These are phyloP conservation scores for Lithobates sylvaticus DNA, from an alignment of 2,797 vertebrate species.

Conservation along the genomic window DNA sequence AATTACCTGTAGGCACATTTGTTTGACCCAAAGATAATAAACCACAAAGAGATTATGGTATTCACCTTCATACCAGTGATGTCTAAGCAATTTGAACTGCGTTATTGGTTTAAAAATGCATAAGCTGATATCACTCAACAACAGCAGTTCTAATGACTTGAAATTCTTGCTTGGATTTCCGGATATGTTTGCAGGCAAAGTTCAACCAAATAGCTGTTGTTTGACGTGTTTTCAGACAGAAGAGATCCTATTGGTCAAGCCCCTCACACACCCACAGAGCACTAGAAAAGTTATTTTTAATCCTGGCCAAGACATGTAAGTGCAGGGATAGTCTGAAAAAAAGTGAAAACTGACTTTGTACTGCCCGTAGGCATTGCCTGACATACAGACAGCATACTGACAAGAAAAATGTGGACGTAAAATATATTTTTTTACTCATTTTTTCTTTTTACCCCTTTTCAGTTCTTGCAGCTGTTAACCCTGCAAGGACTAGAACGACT, in stretches of 20 bases:
- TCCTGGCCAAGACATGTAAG: background rate
- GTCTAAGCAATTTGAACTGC: too few relatives aligned
- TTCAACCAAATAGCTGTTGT: background rate
- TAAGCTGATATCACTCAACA: background rate
- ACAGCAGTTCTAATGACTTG: background rate
- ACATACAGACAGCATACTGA: background rate
- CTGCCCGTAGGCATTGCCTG: background rate
- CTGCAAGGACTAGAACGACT: background rate
- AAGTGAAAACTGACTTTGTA: background rate
- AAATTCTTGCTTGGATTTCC: background rate
- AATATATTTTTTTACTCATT: background rate
- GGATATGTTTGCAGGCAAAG: constrained; percentile 7
- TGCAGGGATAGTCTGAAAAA: background rate
- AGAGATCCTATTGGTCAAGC: constrained; percentile 27
- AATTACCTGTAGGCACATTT: background rate
- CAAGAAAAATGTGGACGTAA: background rate
- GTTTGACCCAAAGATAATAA: background rate
- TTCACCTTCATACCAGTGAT: too few relatives aligned
- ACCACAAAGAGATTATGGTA: background rate
- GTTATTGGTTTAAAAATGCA: background rate
- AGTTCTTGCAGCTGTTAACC: too few relatives aligned
- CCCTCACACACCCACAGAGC: constrained; percentile 30
- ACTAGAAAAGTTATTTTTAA: background rate
- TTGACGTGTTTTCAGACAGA: background rate
- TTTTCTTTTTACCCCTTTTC: background rate